Conservation (phyloP, 2,797 vertebrate genomes). For the Emydoidea blandingii region DNA sequence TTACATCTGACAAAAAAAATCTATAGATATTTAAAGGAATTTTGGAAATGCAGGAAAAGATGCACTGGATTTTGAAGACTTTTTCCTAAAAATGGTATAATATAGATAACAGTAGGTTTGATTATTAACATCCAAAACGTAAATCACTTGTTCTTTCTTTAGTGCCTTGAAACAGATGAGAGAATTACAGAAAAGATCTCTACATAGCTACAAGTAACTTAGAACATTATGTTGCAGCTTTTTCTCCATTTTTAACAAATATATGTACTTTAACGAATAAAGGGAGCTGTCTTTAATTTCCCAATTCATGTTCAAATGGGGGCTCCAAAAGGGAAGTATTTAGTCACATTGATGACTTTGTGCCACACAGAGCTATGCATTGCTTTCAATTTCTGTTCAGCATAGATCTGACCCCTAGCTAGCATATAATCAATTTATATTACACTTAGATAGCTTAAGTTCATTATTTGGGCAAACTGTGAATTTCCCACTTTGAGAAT, state of each 20-base stretch:
- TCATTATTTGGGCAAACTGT: neutral
- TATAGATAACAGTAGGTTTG: neutral
- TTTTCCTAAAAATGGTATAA: fast-evolving
- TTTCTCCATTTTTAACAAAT: neutral
- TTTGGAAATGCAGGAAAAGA: neutral
- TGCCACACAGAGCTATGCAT: neutral
- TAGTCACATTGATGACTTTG: neutral
- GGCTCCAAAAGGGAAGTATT: neutral
- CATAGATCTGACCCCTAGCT: neutral
- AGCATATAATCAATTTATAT: neutral
- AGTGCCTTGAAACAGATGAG: neutral
- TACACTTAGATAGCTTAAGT: neutral
- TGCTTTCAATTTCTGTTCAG: neutral
- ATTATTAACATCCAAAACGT: slow-evolving; percentile 1
- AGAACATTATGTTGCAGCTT: fast-evolving
- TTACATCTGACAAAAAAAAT: neutral
- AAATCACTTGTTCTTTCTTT: neutral
- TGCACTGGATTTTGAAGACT: neutral
- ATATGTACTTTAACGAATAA: neutral
- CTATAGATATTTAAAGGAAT: neutral
- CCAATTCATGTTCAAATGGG: neutral
- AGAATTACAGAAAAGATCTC: neutral
- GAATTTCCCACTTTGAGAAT: neutral
- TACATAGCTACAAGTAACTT: neutral
- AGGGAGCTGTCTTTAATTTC: neutral